These are phyloP conservation scores for Ficedula albicollis DNA, from an alignment of 2,797 vertebrate species.

Conservation along the genomic window DNA sequence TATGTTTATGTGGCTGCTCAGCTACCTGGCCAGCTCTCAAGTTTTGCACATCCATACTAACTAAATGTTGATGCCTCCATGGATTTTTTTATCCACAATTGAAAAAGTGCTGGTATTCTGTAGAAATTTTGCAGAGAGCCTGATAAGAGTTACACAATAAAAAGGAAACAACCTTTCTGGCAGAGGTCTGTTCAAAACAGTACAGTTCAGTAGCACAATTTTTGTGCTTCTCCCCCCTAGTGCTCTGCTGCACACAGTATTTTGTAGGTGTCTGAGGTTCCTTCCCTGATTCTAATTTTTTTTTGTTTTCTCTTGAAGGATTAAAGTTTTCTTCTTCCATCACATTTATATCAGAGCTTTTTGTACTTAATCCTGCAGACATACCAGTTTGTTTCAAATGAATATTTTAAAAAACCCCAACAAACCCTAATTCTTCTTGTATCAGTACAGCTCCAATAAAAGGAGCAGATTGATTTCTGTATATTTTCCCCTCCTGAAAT, in stretches of 20 bases:
- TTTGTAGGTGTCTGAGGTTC: neutral
- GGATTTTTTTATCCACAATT: neutral
- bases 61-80: neutral
- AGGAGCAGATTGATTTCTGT: neutral
- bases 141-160: neutral
- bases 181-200: neutral
- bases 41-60: fast-evolving
- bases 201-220: neutral
- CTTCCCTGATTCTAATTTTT: neutral
- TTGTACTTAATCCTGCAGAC: neutral
- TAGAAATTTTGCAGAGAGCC: neutral
- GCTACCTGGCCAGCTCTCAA: neutral
- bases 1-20: neutral
- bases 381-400: neutral
- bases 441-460: neutral
- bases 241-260: neutral
- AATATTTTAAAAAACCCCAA: neutral
- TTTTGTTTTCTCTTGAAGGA: neutral
- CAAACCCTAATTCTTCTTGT: neutral
- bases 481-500: neutral
- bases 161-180: neutral
- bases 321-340: neutral
- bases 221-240: neutral
- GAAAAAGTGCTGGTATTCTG: neutral
- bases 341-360: neutral